Base-by-base conservation (phyloP, 2,888 invertebrate species). In the Ganaspis brasiliensis region DNA sequence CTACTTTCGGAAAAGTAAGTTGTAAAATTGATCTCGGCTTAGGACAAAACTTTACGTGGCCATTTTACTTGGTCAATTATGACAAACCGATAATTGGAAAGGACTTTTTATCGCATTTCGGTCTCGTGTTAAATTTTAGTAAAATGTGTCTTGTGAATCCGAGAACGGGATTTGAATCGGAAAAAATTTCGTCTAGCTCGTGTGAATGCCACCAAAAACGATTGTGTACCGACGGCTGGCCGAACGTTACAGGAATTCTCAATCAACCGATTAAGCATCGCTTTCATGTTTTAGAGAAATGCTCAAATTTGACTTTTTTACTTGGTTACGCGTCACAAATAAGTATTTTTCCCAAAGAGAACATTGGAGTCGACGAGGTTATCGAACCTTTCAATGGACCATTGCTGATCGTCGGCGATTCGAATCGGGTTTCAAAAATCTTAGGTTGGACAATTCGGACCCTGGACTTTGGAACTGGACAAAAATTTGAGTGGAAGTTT, bases 241-340 rank as follows among this genome's bases (percentile, higher is more conserved):
- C 52, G 6, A 9, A 16, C 88, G 12, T 57, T 21, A 63, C 63
- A 10, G 63, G 37, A 21, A 63, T 63, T 37, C 37, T 21, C 21
- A 63, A 35, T 14, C 31, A 37, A 21, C 24, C 45, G n/a, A n/a
- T 45, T 24, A 45, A 67, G 19, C 67, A 67, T 1, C 40, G 45
- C 10, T 24, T 40, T 45, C 40, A 45, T 45, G 21, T 67, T n/a
- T 24, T 9, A 0, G 45, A 67, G 12, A 67, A 5, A 45, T 40
- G 12, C 1, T 14, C 67, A 9, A 3, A 67, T 3, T 40, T 24
- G 19, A 5, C n/a, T 0, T 67, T 67, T 21, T n/a, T 67, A 2
- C 4, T 67, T 2, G 67, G 40, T 0, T 24, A 3, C 14, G 14
- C 21, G 2, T 40, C 67, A 3, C 67, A 67, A n/a, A 19, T 45